Evolutionary conservation across 2,888 invertebrate species (phyloP), one percentile per base, ranked within the genome.

Genomic region (Leptopilina drosophilae): DNA sequence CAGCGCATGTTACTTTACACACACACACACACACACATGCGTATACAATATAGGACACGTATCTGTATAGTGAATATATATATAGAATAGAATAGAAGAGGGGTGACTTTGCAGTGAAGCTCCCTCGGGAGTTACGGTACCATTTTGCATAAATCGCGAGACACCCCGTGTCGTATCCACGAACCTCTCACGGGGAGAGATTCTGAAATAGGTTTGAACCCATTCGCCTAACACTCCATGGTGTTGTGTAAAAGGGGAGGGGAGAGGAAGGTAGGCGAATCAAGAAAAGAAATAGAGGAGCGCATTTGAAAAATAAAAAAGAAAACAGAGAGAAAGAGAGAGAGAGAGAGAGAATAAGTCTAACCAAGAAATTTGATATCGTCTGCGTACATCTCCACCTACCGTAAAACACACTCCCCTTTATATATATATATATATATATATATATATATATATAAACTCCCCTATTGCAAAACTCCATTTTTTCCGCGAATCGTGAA

Each of bases 131-230:
- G 89, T 87, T 88, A 85, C 90, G 89, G 8, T 89, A 88, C 88
- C 90, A 91, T 90, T 91, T 91, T 91, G 91, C 91, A 91, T 91
- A 91, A 91, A 90, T 91, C 91, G 90, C 90, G 88, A 90, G 89
- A 90, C 89, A 91, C 90, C 88, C 90, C 87, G 88, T 49, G 49
- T 85, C 85, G 86, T 84, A 87, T 82, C 79, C 81, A 49, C 49
- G 85, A 89, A 89, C 89, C 89, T 89, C 89, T 49, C 49, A 12
- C 49, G 49, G 49, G 84, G 87, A 89, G 88, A 90, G 89, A 89
- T 89, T 88, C 84, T 85, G 85, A 85, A 89, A 90, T 90, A 87
- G 89, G 85, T 88, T 49, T 85, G 87, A 88, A 87, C 86, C 84
- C 84, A 83, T 83, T 82, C 84, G 81, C 82, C 81, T 81, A 81